These are phyloP conservation scores for Sinopyrophorus schimmeli DNA, from an alignment of 2,888 invertebrate species.

Conservation along the genomic window DNA sequence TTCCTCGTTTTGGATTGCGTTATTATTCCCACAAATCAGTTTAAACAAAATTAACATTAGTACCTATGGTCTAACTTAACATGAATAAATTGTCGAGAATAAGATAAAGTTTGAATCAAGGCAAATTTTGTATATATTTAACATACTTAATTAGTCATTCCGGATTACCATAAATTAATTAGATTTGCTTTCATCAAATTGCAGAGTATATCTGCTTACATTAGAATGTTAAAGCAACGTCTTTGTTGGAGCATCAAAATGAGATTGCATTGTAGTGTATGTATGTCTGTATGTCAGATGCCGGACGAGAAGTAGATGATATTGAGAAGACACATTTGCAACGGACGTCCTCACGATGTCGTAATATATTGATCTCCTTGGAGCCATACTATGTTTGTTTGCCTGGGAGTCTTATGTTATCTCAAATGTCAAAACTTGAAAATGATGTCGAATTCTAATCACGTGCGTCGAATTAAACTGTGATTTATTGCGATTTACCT, in stretches of 20 bases:
- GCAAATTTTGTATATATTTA: no score
- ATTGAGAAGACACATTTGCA: conserved; percentile 29
- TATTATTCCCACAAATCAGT: no score
- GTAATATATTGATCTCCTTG: conserved; percentile 32
- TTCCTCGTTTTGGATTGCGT: no score
- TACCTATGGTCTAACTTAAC: no score
- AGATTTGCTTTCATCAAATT: no score
- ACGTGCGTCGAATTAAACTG: conserved; percentile 48
- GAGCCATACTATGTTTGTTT: conserved; percentile 24
- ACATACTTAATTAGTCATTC: no score
- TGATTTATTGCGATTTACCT: conserved; percentile 49
- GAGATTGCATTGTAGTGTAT: conserved; percentile 25
- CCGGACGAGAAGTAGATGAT: conserved; percentile 24
- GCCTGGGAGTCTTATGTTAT: conserved; percentile 33
- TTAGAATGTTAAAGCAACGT: conserved; percentile 18
- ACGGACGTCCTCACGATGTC: conserved; percentile 30
- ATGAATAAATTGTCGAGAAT: no score
- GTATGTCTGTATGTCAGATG: conserved; percentile 17
- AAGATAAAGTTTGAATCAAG: no score
- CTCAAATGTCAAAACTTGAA: conserved; percentile 38
- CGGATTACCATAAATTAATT: no score
- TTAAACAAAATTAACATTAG: no score
- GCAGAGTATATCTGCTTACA: conserved; percentile 5
- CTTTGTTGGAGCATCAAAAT: conserved; percentile 19
- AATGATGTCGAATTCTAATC: conserved; percentile 48